Percentiles rank a stretch among this genome's conserved stretches.
These are phyloP conservation scores for Rhabdomys dilectus DNA, from an alignment of 2,113 vertebrate species.

Conservation along the genomic window DNA sequence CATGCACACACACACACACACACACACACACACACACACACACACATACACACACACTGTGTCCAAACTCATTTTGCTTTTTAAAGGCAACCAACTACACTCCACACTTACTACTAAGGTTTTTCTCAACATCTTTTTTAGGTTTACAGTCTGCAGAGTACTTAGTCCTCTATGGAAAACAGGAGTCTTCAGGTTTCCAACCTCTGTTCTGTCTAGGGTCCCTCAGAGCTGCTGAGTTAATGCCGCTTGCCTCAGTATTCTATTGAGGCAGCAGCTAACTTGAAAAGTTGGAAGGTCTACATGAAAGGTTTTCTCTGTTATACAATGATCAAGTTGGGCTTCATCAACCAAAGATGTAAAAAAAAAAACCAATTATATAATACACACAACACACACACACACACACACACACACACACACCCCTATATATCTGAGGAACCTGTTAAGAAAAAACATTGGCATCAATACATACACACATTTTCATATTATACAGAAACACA, in stretches of 20 bases:
- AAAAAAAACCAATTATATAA: background rate
- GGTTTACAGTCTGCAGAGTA: background rate
- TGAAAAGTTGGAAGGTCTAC: background rate
- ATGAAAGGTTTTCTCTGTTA: background rate
- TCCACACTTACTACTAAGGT: background rate
- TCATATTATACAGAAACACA: background rate
- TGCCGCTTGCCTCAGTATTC: background rate
- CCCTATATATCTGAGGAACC: background rate
- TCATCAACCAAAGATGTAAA: conserved; percentile 18
- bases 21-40: background rate
- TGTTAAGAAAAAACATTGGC: background rate
- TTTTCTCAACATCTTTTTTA: background rate
- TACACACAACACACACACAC: too few species aligned
- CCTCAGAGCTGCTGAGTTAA: background rate
- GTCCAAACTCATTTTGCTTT: background rate
- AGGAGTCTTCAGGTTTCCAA: background rate
- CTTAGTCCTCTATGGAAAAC: background rate
- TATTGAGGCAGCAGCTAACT: background rate
- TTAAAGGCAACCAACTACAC: background rate
- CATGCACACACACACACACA: accelerated
- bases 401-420: too few species aligned
- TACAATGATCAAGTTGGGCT: background rate
- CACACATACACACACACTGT: too few species aligned
- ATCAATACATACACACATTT: background rate
- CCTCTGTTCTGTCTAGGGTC: background rate